A percentile compares a stretch with the other conserved stretches of the same genome.
Evolutionary conservation across 2,797 vertebrate species (phyloP).

Genomic region (Cyprinodon diabolis): DNA sequence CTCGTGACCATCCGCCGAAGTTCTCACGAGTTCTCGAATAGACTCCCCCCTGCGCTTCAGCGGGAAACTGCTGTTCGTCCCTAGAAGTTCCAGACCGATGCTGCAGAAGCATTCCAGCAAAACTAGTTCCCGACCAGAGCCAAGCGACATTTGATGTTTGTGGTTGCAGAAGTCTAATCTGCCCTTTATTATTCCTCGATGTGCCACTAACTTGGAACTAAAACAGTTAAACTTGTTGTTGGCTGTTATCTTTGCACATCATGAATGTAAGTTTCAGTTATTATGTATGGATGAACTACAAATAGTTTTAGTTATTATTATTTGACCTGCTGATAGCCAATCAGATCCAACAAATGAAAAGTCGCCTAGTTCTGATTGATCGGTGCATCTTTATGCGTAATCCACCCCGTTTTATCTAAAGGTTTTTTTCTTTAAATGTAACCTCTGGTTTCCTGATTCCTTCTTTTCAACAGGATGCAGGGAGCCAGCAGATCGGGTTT

Average conservation of each 20-base stretch:
- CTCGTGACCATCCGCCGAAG: no score
- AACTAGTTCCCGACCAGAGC: no score
- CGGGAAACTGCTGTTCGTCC: no score
- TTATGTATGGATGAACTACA: background rate
- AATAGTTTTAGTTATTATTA: background rate
- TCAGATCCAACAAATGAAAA: background rate
- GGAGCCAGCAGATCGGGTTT: conserved; percentile 99
- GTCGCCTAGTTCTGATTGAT: background rate
- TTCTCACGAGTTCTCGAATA: no score
- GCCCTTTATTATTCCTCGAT: background rate
- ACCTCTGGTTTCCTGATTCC: background rate
- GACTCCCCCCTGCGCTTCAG: no score
- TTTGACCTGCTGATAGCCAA: background rate
- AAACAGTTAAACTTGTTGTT: no score
- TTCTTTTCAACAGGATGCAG: conserved; percentile 86
- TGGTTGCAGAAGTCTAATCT: no score
- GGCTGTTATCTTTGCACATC: no score
- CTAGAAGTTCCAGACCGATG: no score
- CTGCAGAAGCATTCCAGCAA: no score
- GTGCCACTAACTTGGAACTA: no score
- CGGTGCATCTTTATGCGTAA: background rate
- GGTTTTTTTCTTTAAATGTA: background rate
- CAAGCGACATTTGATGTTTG: no score
- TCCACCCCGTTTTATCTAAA: background rate
- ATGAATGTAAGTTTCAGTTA: background rate